Conservation (phyloP, 2,797 vertebrate species). For the Percopsis omiscomaycus region DNA sequence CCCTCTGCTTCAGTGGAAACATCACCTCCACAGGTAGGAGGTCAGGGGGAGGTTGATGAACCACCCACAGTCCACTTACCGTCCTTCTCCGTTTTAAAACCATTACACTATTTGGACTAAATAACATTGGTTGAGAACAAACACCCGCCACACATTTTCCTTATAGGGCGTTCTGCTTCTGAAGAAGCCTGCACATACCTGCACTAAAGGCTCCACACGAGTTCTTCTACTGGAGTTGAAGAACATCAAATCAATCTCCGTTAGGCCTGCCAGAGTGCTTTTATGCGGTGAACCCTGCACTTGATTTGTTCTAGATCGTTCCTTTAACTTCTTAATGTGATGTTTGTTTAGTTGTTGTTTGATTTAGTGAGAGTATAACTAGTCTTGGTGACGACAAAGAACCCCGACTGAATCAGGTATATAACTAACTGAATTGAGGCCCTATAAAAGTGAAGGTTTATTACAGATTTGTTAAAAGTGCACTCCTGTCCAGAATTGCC, state of each 20-base stretch:
- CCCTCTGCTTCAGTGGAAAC: slow-evolving; percentile 85
- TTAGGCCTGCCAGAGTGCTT: slow-evolving; percentile 1
- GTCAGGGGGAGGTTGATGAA: not conserved
- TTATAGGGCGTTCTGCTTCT: not conserved
- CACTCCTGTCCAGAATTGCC: too few species aligned
- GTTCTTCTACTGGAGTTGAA: not conserved
- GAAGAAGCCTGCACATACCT: not conserved
- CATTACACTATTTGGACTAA: not conserved
- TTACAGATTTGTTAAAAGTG: too few species aligned
- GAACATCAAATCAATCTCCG: not conserved
- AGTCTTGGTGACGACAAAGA: too few species aligned
- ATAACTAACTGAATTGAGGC: too few species aligned
- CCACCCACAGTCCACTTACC: not conserved
- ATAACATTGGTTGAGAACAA: not conserved
- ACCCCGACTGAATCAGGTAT: too few species aligned
- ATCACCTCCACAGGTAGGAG: slow-evolving; percentile 80
- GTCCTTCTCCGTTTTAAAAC: not conserved
- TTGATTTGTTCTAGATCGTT: not conserved
- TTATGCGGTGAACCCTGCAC: not conserved
- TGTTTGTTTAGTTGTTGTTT: too few species aligned
- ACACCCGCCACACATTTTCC: too few species aligned
- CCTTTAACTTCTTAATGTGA: too few species aligned
- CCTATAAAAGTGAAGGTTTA: too few species aligned
- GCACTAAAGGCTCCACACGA: slow-evolving; percentile 8
- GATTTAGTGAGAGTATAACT: too few species aligned